Base-by-base conservation (phyloP, 2,888 invertebrate genomes). In the Ochropacha duplaris region DNA sequence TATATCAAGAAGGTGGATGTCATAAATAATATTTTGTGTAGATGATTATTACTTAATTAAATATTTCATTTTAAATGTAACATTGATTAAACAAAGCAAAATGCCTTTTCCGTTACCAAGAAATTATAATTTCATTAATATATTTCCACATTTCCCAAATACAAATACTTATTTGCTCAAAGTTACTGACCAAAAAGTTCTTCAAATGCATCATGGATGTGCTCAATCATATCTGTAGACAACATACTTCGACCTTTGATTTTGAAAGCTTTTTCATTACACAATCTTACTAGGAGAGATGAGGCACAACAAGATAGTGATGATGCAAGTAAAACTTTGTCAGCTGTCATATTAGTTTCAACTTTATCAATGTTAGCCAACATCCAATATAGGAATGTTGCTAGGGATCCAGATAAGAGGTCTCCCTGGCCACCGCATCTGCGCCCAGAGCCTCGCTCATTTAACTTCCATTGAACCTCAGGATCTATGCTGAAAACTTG, bases 361-460 rank as follows among this genome's bases (percentile, higher is more conserved):
- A 84, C 66, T 58, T 84, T 83, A 22, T 83, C 68, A 58, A 67
- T 67, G 65, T 82, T 81, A 16, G 60, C 60, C 60, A 95, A 78
- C 0, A 95, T 95, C 99, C 99, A 99, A 81, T 95, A 94, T 66
- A 96, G 94, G 84, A 99, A 98, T 44, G 96, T 95, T 3, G 97
- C 96, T 70, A 98, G 88, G 0, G 97, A 94, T 5, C 99, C 99
- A 50, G 97, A 95, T 5, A 99, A 87, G 22, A 99, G 83, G 83
- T 99, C 99, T 0, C 99, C 99, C 88, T 99, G 99, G 0, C 99
- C 99, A 6, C 99, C 99, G 88, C 99, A 99, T 54, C 99, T 94
- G 60, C 99, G 94, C 0, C 96, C 96, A 22, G 98, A 97, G 1
- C 99, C 99, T 50, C 95, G 95, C n/a, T 86, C 79, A 49, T 94